phyloP scores from a whole-genome alignment of 2,797 vertebrate species.

The Tragopan temminckii region DNA sequence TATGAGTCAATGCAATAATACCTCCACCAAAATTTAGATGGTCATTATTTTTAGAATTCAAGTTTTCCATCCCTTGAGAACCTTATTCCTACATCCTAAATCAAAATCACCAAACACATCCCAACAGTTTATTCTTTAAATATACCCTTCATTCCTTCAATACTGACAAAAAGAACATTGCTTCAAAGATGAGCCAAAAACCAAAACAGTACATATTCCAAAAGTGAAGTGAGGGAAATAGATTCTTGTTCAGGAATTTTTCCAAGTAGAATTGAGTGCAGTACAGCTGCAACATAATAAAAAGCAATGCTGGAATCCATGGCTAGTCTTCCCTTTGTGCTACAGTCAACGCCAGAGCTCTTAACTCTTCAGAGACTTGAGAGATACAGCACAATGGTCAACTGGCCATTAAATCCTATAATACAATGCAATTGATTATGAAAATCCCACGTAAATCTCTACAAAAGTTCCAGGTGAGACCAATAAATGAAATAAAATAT shows the following conservation, averaged over 20 bases:
- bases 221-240: constrained; percentile 75
- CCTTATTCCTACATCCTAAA: constrained; percentile 70
- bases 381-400: background rate
- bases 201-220: constrained; percentile 71
- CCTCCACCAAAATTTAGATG: constrained; percentile 43
- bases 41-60: constrained; percentile 71
- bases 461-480: background rate
- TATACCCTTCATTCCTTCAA: constrained; percentile 72
- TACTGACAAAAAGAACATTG: constrained; percentile 78
- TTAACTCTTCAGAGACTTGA: constrained; percentile 68
- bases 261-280: constrained; percentile 72
- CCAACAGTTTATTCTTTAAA: constrained; percentile 73
- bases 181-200: constrained; percentile 71
- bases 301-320: constrained; percentile 66
- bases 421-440: background rate
- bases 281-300: constrained; percentile 78
- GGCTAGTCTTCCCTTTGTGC: constrained; percentile 12
- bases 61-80: constrained; percentile 60
- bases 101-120: constrained; percentile 71
- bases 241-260: constrained; percentile 72
- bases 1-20: constrained; percentile 50
- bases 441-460: background rate
- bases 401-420: background rate
- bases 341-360: constrained; percentile 6
- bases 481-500: background rate